Conservation (phyloP, 2,888 invertebrate genomes). For the Stenolophus ochropezus region DNA sequence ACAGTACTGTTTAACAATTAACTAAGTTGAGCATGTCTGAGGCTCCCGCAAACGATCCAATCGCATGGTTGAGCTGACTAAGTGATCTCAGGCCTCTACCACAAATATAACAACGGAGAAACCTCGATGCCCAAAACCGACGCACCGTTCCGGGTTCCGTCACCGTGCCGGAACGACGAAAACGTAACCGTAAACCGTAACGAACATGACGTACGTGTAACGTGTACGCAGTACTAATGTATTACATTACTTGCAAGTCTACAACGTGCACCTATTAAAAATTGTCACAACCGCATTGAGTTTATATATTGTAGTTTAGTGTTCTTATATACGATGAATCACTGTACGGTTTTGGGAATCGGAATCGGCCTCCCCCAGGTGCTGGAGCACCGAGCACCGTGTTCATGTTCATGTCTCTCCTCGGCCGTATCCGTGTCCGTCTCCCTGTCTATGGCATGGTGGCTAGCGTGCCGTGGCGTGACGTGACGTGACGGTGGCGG, state of each 20-base stretch:
- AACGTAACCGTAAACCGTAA: conserved; percentile 30
- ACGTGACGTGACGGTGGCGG: conserved; percentile 49
- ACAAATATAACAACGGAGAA: conserved; percentile 59
- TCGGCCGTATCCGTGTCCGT: conserved; percentile 20
- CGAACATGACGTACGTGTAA: conserved; percentile 47
- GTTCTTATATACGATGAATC: conserved; percentile 55
- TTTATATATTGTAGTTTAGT: conserved; percentile 52
- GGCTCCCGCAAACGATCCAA: conserved; percentile 65
- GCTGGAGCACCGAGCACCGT: conserved; percentile 40
- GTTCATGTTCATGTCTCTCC: conserved; percentile 20
- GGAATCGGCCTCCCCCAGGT: conserved; percentile 57
- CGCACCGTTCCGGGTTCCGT: conserved; percentile 50
- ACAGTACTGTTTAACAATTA: conserved; percentile 59
- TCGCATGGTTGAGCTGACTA: conserved; percentile 64
- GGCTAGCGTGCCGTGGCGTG: conserved; percentile 18
- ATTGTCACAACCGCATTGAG: conserved; percentile 60
- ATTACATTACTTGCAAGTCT: conserved; percentile 55
- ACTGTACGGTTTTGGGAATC: conserved; percentile 60
- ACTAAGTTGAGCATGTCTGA: conserved; percentile 59
- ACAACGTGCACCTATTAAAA: conserved; percentile 60
- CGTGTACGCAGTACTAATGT: conserved; percentile 40
- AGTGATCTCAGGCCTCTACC: conserved; percentile 58
- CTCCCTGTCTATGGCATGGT: not conserved
- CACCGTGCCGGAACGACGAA: conserved; percentile 43
- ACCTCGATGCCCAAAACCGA: conserved; percentile 60